Base-by-base conservation (phyloP, 2,797 vertebrate species). In the Syngnathus rostellatus region DNA sequence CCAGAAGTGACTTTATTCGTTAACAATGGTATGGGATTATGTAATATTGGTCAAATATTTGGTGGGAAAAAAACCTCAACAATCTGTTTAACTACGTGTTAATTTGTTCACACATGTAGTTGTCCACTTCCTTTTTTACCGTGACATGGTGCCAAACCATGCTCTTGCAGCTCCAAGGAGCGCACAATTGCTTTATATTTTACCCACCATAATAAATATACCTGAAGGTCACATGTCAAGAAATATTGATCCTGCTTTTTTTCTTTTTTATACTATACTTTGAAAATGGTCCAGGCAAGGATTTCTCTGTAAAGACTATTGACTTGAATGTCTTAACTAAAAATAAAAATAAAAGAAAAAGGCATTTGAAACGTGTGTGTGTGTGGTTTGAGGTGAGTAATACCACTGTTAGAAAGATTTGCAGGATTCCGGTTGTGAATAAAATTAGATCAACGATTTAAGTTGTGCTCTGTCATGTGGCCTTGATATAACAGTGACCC, bases 81-180 rank as follows among this genome's bases (percentile, higher is more conserved):
- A 6, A 57, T 16, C 31, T 31, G 31, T 31, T 31, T 6, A 37
- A 37, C 11, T 37, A 37, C 55, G 14, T 37, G 6, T 57, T 17
- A 2, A 10, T 60, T 39, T 40, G 58, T 40, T 60, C 58, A 60
- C 21, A 11, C 57, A n/a, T 79, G 75, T 72, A 72, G 73, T 81
- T 65, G 77, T 68, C 70, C 81, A 66, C 76, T 72, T 68, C 53
- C 72, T 79, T 62, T 68, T 67, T 67, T 67, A 46, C 70, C 69
- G 75, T 72, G 77, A 74, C 65, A 73, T 17, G 70, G 69, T 78
- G 78, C 66, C 80, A 77, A 69, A 65, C 46, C 2, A 17, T 57
- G 66, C n/a, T 43, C 76, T 59, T 77, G 53, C 19, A 70, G 64
- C 62, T 54, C 61, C 43, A 54, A 60, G 25, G 23, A 70, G 61